phyloP scores from a whole-genome alignment of 2,888 invertebrate genomes.

The Esperia sulphurella region DNA sequence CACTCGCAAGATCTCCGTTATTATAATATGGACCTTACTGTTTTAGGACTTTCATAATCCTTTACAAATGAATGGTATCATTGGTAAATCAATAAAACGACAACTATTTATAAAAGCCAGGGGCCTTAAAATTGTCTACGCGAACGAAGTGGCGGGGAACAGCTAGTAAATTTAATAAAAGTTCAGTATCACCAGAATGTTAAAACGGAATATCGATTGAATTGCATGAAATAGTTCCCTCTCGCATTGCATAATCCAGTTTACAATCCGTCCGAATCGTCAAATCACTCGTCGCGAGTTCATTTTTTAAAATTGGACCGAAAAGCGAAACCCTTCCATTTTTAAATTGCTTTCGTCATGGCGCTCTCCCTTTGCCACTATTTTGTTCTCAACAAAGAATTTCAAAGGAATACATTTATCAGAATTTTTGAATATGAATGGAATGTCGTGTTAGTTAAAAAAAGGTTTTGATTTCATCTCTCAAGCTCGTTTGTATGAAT shows the following conservation, averaged over 20 bases:
- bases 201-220: not conserved
- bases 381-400: constrained; percentile 43
- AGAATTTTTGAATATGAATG: constrained; percentile 35
- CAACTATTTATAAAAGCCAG: too few relatives aligned
- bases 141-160: too few relatives aligned
- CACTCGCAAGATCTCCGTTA: too few relatives aligned
- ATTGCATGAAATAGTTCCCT: constrained; percentile 32
- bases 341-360: constrained; percentile 76
- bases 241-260: constrained; percentile 54
- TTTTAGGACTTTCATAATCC: too few relatives aligned
- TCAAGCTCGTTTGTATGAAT: not conserved
- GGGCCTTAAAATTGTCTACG: too few relatives aligned
- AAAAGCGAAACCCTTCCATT: constrained; percentile 74
- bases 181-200: too few relatives aligned
- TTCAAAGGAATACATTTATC: constrained; percentile 32
- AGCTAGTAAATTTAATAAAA: too few relatives aligned
- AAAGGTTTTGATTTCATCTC: constrained; percentile 6
- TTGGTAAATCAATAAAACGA: too few relatives aligned
- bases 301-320: constrained; percentile 73
- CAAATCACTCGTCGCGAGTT: constrained; percentile 70
- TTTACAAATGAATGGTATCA: too few relatives aligned
- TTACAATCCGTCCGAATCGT: constrained; percentile 69
- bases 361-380: constrained; percentile 65
- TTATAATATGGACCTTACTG: too few relatives aligned
- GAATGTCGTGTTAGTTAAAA: constrained; percentile 16